Evolutionary conservation across 2,797 vertebrate genomes (phyloP).

Genomic region (Anabacerthia variegaticeps): DNA sequence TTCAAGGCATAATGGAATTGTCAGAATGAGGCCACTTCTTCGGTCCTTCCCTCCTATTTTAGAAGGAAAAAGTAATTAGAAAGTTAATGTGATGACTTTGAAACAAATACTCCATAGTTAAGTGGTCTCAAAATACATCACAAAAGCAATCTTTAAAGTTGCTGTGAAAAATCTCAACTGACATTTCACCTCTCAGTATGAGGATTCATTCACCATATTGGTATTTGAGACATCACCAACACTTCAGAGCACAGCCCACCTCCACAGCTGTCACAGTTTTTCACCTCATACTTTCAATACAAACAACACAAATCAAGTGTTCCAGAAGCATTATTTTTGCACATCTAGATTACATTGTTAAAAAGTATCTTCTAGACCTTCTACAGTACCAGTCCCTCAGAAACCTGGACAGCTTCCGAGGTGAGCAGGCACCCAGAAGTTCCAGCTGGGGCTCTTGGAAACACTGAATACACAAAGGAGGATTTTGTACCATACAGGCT

Average conservation of each 20-base stretch:
- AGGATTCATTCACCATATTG: neutral
- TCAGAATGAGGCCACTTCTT: slow-evolving; percentile 96
- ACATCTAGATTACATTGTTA: neutral
- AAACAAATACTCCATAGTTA: neutral
- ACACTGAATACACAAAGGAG: neutral
- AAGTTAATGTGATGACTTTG: neutral
- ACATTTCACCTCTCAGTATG: neutral
- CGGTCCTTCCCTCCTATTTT: slow-evolving; percentile 93
- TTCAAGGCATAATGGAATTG: slow-evolving; percentile 95
- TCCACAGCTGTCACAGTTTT: neutral
- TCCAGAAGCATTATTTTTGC: neutral
- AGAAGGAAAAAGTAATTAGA: slow-evolving; percentile 5
- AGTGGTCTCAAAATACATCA: neutral
- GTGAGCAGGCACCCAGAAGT: neutral
- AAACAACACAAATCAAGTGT: neutral
- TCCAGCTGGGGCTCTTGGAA: neutral
- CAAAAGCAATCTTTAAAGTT: neutral
- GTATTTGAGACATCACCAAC: neutral
- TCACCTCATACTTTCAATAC: neutral
- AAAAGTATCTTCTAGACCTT: neutral
- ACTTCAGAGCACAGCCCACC: neutral
- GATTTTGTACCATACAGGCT: neutral
- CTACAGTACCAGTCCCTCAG: neutral
- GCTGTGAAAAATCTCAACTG: neutral
- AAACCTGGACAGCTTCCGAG: neutral